Percentiles rank a stretch among this genome's conserved stretches.
These are phyloP conservation scores for Tupaia chinensis DNA, from an alignment of 2,113 vertebrate species.

Conservation along the genomic window DNA sequence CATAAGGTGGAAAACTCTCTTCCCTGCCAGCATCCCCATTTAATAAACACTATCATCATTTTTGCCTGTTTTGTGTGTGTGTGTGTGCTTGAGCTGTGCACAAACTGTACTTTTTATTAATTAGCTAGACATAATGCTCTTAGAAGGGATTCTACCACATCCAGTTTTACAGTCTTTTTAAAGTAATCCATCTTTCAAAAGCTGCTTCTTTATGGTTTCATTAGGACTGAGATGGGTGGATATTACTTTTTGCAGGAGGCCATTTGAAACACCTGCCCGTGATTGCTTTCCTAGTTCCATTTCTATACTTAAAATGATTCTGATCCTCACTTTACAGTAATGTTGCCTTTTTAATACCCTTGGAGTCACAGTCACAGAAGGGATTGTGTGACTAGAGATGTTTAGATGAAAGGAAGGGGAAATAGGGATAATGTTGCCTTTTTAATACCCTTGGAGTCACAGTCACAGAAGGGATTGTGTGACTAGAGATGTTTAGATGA, in stretches of 20 bases:
- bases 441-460: no score
- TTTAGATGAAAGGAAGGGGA: conserved; percentile 17
- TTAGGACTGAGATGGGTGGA: conserved; percentile 70
- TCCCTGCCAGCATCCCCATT: conserved; percentile 85
- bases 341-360: conserved; percentile 72
- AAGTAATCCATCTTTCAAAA: conserved; percentile 76
- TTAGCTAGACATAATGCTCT: conserved; percentile 82
- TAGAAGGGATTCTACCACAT: conserved; percentile 75
- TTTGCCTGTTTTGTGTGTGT: conserved; percentile 70
- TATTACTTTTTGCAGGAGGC: conserved; percentile 58
- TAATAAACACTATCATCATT: conserved; percentile 86
- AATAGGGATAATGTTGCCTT: neutral
- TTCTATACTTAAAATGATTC: conserved; percentile 78
- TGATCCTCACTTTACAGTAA: conserved; percentile 54
- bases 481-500: conserved; percentile 7
- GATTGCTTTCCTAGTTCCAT: conserved; percentile 75
- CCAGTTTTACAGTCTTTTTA: conserved; percentile 78
- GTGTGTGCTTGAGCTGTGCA: conserved; percentile 73
- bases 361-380: conserved; percentile 31
- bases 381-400: neutral
- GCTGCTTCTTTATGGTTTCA: conserved; percentile 71
- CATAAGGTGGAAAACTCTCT: conserved; percentile 79
- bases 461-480: neutral
- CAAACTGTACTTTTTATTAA: conserved; percentile 86
- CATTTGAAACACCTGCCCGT: conserved; percentile 76